Evolutionary conservation across 2,888 invertebrate genomes (phyloP).

Genomic region (Pachycephus smyrnensis): DNA sequence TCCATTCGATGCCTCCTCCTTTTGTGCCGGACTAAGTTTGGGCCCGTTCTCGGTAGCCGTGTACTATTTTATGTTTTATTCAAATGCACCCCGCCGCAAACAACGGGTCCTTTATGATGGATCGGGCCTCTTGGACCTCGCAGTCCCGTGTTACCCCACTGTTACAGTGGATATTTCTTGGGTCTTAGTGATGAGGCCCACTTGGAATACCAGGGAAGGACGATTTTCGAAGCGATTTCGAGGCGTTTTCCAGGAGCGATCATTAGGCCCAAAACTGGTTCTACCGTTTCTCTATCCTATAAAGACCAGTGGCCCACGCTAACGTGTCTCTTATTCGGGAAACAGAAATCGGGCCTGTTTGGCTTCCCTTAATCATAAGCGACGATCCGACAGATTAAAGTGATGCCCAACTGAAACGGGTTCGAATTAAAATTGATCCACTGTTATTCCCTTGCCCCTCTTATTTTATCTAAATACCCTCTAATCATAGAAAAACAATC

Average conservation of each 20-base stretch:
- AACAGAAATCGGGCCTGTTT: neutral
- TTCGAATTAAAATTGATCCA: neutral
- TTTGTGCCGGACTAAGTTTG: slow-evolving; percentile 15
- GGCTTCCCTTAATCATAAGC: neutral
- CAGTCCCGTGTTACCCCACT: neutral
- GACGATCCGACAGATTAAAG: neutral
- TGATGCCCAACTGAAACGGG: neutral
- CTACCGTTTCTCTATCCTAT: slow-evolving; percentile 18
- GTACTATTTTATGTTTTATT: slow-evolving; percentile 19
- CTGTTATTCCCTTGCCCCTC: neutral
- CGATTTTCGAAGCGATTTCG: slow-evolving; percentile 36
- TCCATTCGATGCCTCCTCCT: slow-evolving; percentile 32
- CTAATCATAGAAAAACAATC: neutral
- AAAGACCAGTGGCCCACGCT: slow-evolving; percentile 45
- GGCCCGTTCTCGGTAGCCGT: slow-evolving; percentile 31
- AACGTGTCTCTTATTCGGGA: slow-evolving; percentile 28
- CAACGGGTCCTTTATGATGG: neutral
- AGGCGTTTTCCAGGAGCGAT: slow-evolving; percentile 40
- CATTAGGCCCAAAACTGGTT: slow-evolving; percentile 44
- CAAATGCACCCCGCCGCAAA: neutral
- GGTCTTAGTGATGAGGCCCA: neutral
- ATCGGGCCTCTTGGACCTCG: neutral
- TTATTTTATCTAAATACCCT: neutral
- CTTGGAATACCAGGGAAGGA: neutral
- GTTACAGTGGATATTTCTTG: neutral